phyloP scores from a whole-genome alignment of 2,888 invertebrate genomes.

The Eustalomyia histrio region DNA sequence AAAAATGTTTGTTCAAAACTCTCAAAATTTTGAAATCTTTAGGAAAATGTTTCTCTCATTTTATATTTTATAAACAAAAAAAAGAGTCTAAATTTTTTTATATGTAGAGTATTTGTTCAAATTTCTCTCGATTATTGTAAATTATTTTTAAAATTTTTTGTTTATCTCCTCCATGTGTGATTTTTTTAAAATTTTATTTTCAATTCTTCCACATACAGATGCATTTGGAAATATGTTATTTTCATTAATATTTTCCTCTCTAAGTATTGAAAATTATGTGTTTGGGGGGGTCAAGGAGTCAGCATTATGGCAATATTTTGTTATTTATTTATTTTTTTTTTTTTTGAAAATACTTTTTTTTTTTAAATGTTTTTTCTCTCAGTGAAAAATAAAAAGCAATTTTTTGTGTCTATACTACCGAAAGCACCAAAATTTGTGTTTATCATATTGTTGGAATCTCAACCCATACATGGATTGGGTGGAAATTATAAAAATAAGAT shows the following conservation, averaged over 20 bases:
- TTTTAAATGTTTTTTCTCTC: constrained; percentile 47
- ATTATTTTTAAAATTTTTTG: constrained; percentile 46
- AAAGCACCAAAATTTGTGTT: constrained; percentile 33
- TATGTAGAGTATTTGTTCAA: constrained; percentile 63
- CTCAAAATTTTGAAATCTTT: constrained; percentile 12
- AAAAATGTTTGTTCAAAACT: constrained; percentile 12
- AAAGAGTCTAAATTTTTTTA: constrained; percentile 53
- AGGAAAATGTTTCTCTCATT: constrained; percentile 1
- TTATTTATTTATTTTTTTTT: no score
- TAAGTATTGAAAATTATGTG: constrained; percentile 1
- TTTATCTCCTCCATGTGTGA: constrained; percentile 59
- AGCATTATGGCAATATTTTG: constrained; percentile 15
- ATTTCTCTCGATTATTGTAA: constrained; percentile 43
- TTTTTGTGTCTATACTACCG: constrained; percentile 42
- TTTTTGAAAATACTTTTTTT: constrained; percentile 47
- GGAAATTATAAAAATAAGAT: constrained; percentile 68
- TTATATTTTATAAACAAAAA: background rate
- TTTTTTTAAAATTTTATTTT: background rate
- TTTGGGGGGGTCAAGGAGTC: constrained; percentile 39
- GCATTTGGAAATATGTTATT: constrained; percentile 55
- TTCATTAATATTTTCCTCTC: constrained; percentile 14
- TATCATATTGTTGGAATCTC: constrained; percentile 72
- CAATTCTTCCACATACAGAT: constrained; percentile 25
- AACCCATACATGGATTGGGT: constrained; percentile 80
- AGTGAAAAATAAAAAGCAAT: constrained; percentile 11